Base-by-base conservation (phyloP, 2,797 vertebrate genomes). In the Micrastur ruficollis region DNA sequence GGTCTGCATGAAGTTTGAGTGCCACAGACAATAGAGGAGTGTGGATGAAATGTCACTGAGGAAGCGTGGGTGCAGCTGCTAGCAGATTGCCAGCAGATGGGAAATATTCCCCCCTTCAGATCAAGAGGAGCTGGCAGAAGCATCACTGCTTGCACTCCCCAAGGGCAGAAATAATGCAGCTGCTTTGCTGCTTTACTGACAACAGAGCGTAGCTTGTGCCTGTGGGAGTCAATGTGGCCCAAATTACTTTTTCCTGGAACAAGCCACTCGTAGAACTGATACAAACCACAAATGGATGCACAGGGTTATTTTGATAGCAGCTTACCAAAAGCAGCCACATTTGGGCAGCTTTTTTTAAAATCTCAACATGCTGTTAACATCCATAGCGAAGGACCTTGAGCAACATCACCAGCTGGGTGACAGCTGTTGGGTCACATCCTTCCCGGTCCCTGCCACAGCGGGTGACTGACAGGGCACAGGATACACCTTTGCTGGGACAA, bases 401-500 rank as follows among this genome's bases (percentile, higher is more conserved):
- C 65, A 86, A 83, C 50, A 38, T n/a, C 4, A 13, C 34, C 1
- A 3, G 75, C 74, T 82, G 79, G 23, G 49, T 78, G 81, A 74
- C 78, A 55, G 71, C 56, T 72, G 63, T 59, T 95, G 83, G 59
- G 72, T 93, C 81, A 87, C 75, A 52, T 88, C 92, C 86, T 91
- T 62, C 83, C 29, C 58, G 40, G 61, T 31, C 38, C 25, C 68
- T 67, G 62, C 63, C 36, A 18, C 38, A 5, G 3, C 25, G 3
- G 6, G 36, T 73, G 44, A 52, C 62, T 50, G 75, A 47, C 18
- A 31, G 21, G 31, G 12, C 63, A 61, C 86, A 36, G 95, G 71
- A 68, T 44, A 71, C 4, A 53, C 18, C 49, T 74, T 14, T 49
- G 44, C 73, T 81, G 50, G 86, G 67, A 38, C 38, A 75, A 38